These are phyloP conservation scores for Luehdorfia chinensis DNA, from an alignment of 1,140 invertebrate genomes.

Conservation along the genomic window DNA sequence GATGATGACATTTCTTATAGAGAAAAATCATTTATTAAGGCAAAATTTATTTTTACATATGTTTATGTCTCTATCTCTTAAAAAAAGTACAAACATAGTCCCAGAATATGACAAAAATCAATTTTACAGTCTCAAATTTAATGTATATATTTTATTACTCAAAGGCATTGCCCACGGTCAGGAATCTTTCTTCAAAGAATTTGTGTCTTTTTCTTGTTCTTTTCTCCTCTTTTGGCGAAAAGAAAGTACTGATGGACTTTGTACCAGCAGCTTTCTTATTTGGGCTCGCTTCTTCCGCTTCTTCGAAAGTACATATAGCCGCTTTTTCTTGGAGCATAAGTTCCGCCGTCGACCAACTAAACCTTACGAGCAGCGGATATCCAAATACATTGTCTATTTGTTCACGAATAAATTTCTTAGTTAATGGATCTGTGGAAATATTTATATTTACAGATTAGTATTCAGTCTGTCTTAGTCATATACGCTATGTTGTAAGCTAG, in stretches of 20 bases:
- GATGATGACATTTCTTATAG: no score
- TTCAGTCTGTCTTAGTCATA: no score
- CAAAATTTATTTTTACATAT: no score
- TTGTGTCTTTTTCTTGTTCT: constrained; percentile 73
- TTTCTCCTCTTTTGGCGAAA: constrained; percentile 61
- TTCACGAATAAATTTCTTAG: constrained; percentile 93
- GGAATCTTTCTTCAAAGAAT: constrained; percentile 78
- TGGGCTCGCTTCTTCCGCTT: constrained; percentile 78
- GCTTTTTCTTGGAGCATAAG: constrained; percentile 88
- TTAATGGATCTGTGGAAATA: constrained; percentile 89
- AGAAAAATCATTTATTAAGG: no score
- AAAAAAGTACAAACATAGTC: no score
- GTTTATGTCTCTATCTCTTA: no score
- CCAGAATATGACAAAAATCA: no score
- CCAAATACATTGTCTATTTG: constrained; percentile 96
- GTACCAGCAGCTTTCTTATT: constrained; percentile 61
- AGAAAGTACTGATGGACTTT: constrained; percentile 80
- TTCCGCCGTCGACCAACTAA: constrained; percentile 98
- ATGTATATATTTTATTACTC: constrained; percentile 32
- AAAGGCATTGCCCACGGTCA: constrained; percentile 63
- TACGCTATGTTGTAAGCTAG: no score
- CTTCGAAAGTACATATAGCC: constrained; percentile 83
- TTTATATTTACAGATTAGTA: constrained; percentile 1
- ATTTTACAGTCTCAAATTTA: no score
- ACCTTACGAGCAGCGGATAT: constrained; percentile 95